phyloP scores from a whole-genome alignment of 1,140 invertebrate genomes.

The Achroia grisella region DNA sequence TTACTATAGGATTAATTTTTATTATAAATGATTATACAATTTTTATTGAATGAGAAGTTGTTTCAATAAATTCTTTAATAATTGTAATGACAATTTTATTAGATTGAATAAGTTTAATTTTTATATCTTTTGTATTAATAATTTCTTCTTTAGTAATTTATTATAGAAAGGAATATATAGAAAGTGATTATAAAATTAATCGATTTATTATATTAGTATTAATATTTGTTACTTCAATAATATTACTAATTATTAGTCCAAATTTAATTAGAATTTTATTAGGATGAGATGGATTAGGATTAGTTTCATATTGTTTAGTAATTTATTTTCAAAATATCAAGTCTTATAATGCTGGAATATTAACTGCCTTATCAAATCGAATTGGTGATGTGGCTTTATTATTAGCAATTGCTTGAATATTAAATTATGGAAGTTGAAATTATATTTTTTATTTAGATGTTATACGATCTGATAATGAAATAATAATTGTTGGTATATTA shows the following conservation, averaged over 20 bases:
- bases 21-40: slow-evolving; percentile 50
- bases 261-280: slow-evolving; percentile 57
- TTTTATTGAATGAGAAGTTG: slow-evolving; percentile 72
- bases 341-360: slow-evolving; percentile 76
- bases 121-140: slow-evolving; percentile 75
- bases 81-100: slow-evolving; percentile 73
- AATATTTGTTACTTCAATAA: slow-evolving; percentile 68
- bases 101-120: slow-evolving; percentile 76
- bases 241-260: slow-evolving; percentile 79
- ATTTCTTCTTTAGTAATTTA: slow-evolving; percentile 78
- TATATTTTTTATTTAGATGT: slow-evolving; percentile 69
- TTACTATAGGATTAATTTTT: slow-evolving; percentile 38
- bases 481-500: slow-evolving; percentile 63
- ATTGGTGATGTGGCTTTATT: slow-evolving; percentile 76
- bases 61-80: slow-evolving; percentile 61
- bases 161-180: slow-evolving; percentile 55
- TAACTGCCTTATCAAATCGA: slow-evolving; percentile 78
- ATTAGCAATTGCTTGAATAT: slow-evolving; percentile 73
- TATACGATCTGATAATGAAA: slow-evolving; percentile 54
- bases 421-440: slow-evolving; percentile 72
- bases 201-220: slow-evolving; percentile 76
- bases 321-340: slow-evolving; percentile 78
- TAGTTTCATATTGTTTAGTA: slow-evolving; percentile 79
- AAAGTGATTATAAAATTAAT: slow-evolving; percentile 60
- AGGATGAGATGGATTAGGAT: slow-evolving; percentile 80